Percentiles rank a stretch among this genome's conserved stretches.
Evolutionary conservation across 1,140 invertebrate species (phyloP).

Genomic region (Nebria ingens): DNA sequence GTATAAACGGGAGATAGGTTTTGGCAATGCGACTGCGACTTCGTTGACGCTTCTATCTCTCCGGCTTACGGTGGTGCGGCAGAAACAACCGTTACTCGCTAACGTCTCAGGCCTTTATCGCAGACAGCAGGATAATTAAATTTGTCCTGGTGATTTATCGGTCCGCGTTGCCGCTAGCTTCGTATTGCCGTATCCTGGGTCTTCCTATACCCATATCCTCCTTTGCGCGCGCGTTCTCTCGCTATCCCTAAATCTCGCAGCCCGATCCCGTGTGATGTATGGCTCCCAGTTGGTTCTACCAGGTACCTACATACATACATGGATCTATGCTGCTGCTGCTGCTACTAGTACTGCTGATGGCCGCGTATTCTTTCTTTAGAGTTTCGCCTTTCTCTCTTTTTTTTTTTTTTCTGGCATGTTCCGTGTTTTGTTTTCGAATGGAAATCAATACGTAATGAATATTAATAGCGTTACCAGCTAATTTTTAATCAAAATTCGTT

Average conservation of each 20-base stretch:
- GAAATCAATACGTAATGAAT: too few species aligned
- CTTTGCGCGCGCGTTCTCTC: too few species aligned
- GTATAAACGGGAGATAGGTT: background rate
- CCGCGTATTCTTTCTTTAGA: too few species aligned
- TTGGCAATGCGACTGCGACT: background rate
- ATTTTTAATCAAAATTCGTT: too few species aligned
- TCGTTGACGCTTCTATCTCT: background rate
- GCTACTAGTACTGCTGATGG: too few species aligned
- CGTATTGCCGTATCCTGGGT: constrained; percentile 22
- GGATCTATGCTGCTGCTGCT: too few species aligned
- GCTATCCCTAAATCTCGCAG: constrained; percentile 29
- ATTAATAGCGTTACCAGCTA: too few species aligned
- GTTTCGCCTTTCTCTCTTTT: too few species aligned
- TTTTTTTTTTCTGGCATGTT: too few species aligned
- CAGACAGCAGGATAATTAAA: constrained; percentile 48
- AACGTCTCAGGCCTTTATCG: constrained; percentile 37
- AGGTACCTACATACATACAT: constrained; percentile 19
- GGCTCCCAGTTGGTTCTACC: constrained; percentile 25
- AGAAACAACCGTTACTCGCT: constrained; percentile 14
- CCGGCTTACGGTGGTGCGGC: background rate
- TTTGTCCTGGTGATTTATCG: constrained; percentile 46
- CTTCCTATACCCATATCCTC: constrained; percentile 23
- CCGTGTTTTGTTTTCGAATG: too few species aligned
- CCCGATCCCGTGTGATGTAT: constrained; percentile 28
- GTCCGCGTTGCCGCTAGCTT: constrained; percentile 17